Evolutionary conservation across 2,888 invertebrate species (phyloP), one percentile per base, ranked within the genome.

Genomic region (Argyresthia albistria): DNA sequence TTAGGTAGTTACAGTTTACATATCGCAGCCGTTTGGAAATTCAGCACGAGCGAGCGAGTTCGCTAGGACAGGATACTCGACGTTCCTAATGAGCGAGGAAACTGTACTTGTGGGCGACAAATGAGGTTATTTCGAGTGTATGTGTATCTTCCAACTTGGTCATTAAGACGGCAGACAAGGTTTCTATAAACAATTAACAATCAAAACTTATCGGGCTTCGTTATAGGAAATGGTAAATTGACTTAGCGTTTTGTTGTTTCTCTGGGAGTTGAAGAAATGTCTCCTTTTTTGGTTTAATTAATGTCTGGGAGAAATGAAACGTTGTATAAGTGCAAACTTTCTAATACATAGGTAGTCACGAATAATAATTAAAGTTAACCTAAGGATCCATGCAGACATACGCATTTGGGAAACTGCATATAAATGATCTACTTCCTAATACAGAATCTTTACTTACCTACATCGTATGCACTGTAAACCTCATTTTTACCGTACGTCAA

Each of bases 51-150:
- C 60, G 58, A 56, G 57, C 60, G 60, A 63, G 58, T 62, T 62
- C 60, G 60, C 16, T 46, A 45, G 45, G 45, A 25, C 43, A 11
- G 60, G 62, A 62, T 63, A 60, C 66, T 65, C 61, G 52, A 60
- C 58, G 49, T 45, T 56, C 61, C 68, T 73, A 73, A 73, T 74
- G 73, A 73, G 67, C 63, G 64, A 60, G 63, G 52, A 54, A 60
- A 54, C 55, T 56, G 50, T 50, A 42, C 54, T 48, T 42, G 48
- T 49, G 36, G 36, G 52, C 58, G 60, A 59, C 60, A 62, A 65
- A 65, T 64, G 65, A 65, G 62, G 58, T 61, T 61, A 60, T 59
- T 63, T 60, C 59, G 59, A 55, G 57, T 60, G 50, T 55, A 50
- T 50, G 48, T 53, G 48, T 48, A 37, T 48, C 48, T 48, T 48